phyloP scores from a whole-genome alignment of 2,113 vertebrate species.

The Anguilla japonica region DNA sequence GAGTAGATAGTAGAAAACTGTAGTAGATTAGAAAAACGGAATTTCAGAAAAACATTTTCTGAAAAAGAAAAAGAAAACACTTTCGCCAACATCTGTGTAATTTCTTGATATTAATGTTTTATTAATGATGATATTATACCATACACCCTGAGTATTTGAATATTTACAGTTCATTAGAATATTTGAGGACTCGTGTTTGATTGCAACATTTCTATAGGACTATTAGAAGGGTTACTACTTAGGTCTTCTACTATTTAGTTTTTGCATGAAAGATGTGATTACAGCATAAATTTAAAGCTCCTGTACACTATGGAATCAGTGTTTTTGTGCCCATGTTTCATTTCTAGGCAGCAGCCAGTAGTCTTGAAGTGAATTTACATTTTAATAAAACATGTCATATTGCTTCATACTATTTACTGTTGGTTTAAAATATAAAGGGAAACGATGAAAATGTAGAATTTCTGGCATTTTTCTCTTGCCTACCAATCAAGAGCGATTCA shows the following conservation, averaged over 20 bases:
- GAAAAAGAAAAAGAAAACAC: neutral
- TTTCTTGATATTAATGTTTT: neutral
- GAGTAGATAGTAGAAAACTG: neutral
- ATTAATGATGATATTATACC: neutral
- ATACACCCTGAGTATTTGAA: no score
- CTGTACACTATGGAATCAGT: no score
- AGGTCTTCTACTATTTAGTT: no score
- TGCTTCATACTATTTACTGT: neutral
- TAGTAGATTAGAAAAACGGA: neutral
- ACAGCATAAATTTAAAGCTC: no score
- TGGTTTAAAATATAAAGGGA: neutral
- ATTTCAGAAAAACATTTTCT: neutral
- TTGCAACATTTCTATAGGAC: neutral
- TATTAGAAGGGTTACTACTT: neutral
- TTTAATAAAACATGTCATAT: neutral
- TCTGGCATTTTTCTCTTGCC: neutral
- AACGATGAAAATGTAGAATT: neutral
- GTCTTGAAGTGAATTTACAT: no score
- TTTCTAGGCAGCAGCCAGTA: no score
- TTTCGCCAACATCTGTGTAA: neutral
- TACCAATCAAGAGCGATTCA: neutral
- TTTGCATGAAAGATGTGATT: no score
- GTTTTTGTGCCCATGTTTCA: no score
- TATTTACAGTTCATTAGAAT: neutral
- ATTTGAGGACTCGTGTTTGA: neutral